phyloP scores from a whole-genome alignment of 1,140 invertebrate genomes.

The Apis mellifera region DNA sequence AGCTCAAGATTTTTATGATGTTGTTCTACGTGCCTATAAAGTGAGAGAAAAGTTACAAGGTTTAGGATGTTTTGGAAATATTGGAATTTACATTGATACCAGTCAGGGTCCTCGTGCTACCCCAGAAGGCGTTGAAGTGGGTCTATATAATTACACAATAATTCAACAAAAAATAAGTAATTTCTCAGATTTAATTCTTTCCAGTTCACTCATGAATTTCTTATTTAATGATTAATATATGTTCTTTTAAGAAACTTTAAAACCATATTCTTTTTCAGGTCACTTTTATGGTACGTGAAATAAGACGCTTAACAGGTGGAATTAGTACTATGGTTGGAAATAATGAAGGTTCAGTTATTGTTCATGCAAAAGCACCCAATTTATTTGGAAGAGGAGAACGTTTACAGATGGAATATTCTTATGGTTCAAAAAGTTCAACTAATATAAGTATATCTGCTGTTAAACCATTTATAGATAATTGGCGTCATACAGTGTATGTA shows the following conservation, averaged over 20 bases:
- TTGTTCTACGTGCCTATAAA: slow-evolving; percentile 84
- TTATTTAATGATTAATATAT: not conserved
- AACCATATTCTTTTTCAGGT: slow-evolving; percentile 81
- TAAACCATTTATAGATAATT: slow-evolving; percentile 87
- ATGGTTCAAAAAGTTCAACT: slow-evolving; percentile 87
- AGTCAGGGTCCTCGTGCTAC: slow-evolving; percentile 86
- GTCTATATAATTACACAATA: slow-evolving; percentile 66
- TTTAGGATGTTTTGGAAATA: slow-evolving; percentile 91
- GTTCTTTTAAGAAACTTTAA: slow-evolving; percentile 6
- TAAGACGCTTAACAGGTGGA: slow-evolving; percentile 88
- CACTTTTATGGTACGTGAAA: slow-evolving; percentile 90
- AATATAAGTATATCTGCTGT: slow-evolving; percentile 88
- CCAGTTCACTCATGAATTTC: slow-evolving; percentile 15
- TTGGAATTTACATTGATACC: slow-evolving; percentile 92
- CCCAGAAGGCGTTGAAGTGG: slow-evolving; percentile 90
- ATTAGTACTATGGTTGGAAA: slow-evolving; percentile 91
- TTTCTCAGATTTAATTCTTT: slow-evolving; percentile 58
- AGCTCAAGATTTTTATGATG: slow-evolving; percentile 85
- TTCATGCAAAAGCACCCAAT: slow-evolving; percentile 89
- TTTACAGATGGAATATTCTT: slow-evolving; percentile 88
- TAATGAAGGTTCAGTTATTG: slow-evolving; percentile 90
- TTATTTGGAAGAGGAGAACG: slow-evolving; percentile 91
- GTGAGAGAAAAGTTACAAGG: slow-evolving; percentile 87
- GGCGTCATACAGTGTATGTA: slow-evolving; percentile 75
- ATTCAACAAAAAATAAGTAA: slow-evolving; percentile 67